Evolutionary conservation across 2,888 invertebrate genomes (phyloP).

Genomic region (Tineola bisselliella): DNA sequence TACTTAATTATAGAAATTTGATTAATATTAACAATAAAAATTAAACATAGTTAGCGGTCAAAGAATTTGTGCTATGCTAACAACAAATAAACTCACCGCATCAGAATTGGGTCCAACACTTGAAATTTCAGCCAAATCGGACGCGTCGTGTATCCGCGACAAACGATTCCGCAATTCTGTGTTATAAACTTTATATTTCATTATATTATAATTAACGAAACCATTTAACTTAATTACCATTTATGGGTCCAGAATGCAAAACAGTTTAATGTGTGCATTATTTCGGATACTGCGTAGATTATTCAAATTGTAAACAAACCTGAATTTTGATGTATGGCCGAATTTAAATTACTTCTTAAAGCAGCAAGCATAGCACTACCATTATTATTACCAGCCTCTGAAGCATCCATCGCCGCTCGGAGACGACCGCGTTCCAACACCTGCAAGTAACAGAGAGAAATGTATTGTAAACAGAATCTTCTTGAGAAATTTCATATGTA

Average conservation of each 20-base stretch:
- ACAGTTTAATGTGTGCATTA: conserved; percentile 14
- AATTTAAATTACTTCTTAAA: conserved; percentile 68
- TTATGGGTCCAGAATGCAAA: too few relatives aligned
- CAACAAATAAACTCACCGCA: conserved; percentile 39
- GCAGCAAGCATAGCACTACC: conserved; percentile 57
- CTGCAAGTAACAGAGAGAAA: conserved; percentile 22
- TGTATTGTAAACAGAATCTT: not conserved
- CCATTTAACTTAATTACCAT: too few relatives aligned
- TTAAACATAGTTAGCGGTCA: too few relatives aligned
- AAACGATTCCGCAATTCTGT: conserved; percentile 72
- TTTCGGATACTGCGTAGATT: too few relatives aligned
- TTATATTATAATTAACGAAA: conserved; percentile 22
- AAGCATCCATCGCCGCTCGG: conserved; percentile 45
- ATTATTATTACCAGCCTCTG: conserved; percentile 38
- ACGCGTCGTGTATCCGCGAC: conserved; percentile 70
- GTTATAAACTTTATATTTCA: conserved; percentile 46
- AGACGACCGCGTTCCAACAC: conserved; percentile 50
- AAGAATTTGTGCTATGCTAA: too few relatives aligned
- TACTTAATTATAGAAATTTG: too few relatives aligned
- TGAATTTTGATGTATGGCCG: conserved; percentile 79
- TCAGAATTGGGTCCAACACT: conserved; percentile 67
- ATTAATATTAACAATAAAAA: too few relatives aligned
- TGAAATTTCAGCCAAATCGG: conserved; percentile 70
- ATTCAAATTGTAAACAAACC: conserved; percentile 32
- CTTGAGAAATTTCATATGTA: too few relatives aligned